A percentile compares a stretch with the other conserved stretches of the same genome.
phyloP scores from a whole-genome alignment of 2,888 invertebrate species.

The Cephus pulcher region DNA sequence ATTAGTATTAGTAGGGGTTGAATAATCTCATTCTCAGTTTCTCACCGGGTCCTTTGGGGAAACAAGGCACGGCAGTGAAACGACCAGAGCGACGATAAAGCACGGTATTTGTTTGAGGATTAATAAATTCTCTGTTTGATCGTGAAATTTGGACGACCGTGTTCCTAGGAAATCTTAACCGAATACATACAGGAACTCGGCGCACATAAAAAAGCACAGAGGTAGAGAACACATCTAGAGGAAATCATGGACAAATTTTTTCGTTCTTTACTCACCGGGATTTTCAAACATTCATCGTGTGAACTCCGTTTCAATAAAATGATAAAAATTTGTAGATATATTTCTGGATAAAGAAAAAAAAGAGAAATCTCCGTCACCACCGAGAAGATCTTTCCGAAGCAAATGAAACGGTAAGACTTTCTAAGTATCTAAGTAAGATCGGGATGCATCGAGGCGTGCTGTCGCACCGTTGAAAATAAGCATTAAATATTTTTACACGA shows the following conservation, averaged over 20 bases:
- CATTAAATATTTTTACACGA: constrained; percentile 14
- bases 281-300: neutral
- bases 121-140: constrained; percentile 11
- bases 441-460: constrained; percentile 10
- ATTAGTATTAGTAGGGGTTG: constrained; percentile 24
- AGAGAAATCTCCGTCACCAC: neutral
- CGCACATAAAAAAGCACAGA: neutral
- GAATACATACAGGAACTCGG: neutral
- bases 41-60: constrained; percentile 14
- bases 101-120: constrained; percentile 12
- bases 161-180: constrained; percentile 6
- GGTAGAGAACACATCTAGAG: neutral
- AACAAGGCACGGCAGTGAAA: constrained; percentile 11
- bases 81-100: constrained; percentile 8
- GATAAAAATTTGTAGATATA: neutral
- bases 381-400: neutral
- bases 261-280: neutral
- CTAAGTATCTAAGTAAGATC: constrained; percentile 8
- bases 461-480: constrained; percentile 17
- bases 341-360: neutral
- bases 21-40: constrained; percentile 21
- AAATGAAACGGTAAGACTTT: neutral
- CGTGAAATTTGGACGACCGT: neutral
- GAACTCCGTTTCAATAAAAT: neutral
- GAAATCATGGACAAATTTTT: neutral